Evolutionary conservation across 2,113 vertebrate species (phyloP), one percentile per base, ranked within the genome.

Genomic region (Rhineura floridana): DNA sequence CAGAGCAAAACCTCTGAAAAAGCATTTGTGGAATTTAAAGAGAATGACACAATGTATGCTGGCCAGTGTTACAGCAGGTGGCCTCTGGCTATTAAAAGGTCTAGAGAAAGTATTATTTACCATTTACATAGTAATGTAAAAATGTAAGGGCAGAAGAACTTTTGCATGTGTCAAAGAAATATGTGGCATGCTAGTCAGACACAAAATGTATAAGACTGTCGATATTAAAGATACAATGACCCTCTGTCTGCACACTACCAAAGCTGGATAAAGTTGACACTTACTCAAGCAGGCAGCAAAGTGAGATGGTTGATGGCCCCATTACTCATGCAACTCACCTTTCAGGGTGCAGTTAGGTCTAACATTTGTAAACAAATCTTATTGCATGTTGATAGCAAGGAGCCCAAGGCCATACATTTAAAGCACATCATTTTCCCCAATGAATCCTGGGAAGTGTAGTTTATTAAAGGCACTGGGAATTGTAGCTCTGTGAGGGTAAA

Each of bases 51-150:
- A n/a, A n/a, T n/a, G n/a, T n/a, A n/a, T n/a, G n/a, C 80, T 81
- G 0, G 21, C 62, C 73, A n/a, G n/a, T n/a, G n/a, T 86, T 86
- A 55, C 48, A 94, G 91, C 90, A 92, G 93, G 89, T 90, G 90
- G 78, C 25, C 80, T 83, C 81, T 63, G 75, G 90, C 33, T 93
- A 83, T 93, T 93, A 91, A 95, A 94, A 92, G 94, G 81, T 87
- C n/a, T 1, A 33, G n/a, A 63, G 65, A 46, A 87, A 72, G 75
- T 84, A 50, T 52, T 87, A 50, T 86, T 83, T 67, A 88, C 55
- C 23, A 39, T 72, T n/a, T 63, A 79, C 42, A 3, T 55, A 93
- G 92, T 50, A 90, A 95, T 83, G 92, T 3, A 1, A 79, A 91
- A 92, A 95, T 84, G 93, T 88, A 90, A 55, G 87, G 84, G 85